Evolutionary conservation across 1,140 invertebrate genomes (phyloP).

Genomic region (Bicyclus anynana): DNA sequence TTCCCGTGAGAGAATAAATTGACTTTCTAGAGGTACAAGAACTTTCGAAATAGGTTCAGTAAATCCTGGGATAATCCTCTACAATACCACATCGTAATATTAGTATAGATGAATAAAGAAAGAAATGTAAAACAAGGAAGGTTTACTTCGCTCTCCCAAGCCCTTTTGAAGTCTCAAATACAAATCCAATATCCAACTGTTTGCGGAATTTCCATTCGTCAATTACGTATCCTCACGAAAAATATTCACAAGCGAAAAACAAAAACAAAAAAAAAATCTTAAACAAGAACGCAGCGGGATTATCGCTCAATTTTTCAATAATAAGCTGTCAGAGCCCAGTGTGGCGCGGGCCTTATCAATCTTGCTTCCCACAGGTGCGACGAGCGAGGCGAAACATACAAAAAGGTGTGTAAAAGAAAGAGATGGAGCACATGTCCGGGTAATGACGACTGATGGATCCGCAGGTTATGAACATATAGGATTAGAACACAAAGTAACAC

Average conservation of each 20-base stretch:
- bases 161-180: too few relatives aligned
- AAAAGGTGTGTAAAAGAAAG: slow-evolving; percentile 18
- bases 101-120: too few relatives aligned
- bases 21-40: too few relatives aligned
- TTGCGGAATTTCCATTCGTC: slow-evolving; percentile 30
- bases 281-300: slow-evolving; percentile 55
- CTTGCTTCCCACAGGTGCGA: slow-evolving; percentile 60
- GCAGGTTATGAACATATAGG: slow-evolving; percentile 44
- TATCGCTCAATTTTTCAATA: slow-evolving; percentile 74
- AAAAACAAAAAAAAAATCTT: slow-evolving; percentile 46
- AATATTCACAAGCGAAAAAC: slow-evolving; percentile 32
- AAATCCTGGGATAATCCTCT: too few relatives aligned
- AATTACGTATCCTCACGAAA: slow-evolving; percentile 28
- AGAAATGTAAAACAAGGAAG: too few relatives aligned
- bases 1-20: too few relatives aligned
- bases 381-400: slow-evolving; percentile 23
- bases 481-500: slow-evolving; percentile 48
- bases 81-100: too few relatives aligned
- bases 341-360: slow-evolving; percentile 58
- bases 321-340: slow-evolving; percentile 59
- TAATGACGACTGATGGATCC: slow-evolving; percentile 71
- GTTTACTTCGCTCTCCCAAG: too few relatives aligned
- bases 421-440: slow-evolving; percentile 39
- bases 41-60: too few relatives aligned
- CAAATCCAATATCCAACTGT: too few relatives aligned